These are phyloP conservation scores for Muraenolepis orangiensis DNA, from an alignment of 2,797 vertebrate species.

Conservation along the genomic window DNA sequence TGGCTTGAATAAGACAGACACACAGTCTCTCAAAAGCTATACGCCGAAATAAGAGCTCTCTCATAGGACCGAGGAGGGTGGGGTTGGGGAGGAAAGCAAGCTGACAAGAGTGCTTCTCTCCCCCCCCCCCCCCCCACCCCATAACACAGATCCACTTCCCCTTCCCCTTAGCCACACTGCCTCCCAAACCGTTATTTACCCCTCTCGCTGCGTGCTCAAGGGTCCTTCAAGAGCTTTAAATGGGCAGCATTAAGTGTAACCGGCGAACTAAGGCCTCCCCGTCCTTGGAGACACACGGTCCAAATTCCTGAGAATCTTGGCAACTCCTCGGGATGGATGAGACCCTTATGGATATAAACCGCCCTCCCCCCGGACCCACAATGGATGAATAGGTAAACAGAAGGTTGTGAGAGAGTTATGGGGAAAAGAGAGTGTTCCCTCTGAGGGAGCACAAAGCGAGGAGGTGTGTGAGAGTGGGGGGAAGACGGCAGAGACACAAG, in stretches of 20 bases:
- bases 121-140: constrained; percentile 4
- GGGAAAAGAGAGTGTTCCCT: constrained; percentile 77
- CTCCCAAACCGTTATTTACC: constrained; percentile 62
- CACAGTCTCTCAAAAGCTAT: constrained; percentile 40
- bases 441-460: constrained; percentile 66
- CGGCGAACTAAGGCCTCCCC: constrained; percentile 34
- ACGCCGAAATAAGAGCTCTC: constrained; percentile 31
- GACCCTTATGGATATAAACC: constrained; percentile 74
- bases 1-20: constrained; percentile 9
- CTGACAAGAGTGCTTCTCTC: constrained; percentile 35
- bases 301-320: constrained; percentile 77
- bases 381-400: constrained; percentile 81
- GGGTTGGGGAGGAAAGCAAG: constrained; percentile 5
- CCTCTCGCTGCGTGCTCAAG: constrained; percentile 54
- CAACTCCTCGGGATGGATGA: constrained; percentile 75
- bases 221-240: constrained; percentile 53
- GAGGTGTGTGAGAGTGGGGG: constrained; percentile 63
- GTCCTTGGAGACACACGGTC: constrained; percentile 62
- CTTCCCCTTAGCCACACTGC: constrained; percentile 10
- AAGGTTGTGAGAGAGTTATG: constrained; percentile 80
- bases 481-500: constrained; percentile 52
- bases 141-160: constrained; percentile 43
- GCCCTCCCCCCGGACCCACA: constrained; percentile 55
- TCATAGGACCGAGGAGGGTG: constrained; percentile 11
- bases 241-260: constrained; percentile 62